Base-by-base conservation (phyloP, 2,888 invertebrate genomes). In the Drosophila colorata region DNA sequence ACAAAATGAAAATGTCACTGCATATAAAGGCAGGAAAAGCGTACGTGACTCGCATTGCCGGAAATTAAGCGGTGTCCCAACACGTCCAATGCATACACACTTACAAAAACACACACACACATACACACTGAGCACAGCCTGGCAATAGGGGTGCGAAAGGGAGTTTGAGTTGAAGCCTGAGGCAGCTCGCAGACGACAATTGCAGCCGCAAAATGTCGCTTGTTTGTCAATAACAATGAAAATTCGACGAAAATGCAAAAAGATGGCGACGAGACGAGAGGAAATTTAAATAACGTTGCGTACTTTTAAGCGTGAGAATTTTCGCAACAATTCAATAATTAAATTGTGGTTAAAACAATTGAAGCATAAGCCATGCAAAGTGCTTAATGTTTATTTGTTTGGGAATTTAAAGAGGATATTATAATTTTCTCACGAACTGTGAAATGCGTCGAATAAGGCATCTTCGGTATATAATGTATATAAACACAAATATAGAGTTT, bases 41-140 rank as follows among this genome's bases (percentile, higher is more conserved):
- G 74, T 80, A 81, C 80, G 80, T 82, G 80, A 82, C 80, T 82
- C 82, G 80, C 80, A 82, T 82, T 82, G 80, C 80, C 80, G 80
- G 80, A 81, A 81, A 80, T 80, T 80, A 80, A 80, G 80, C 79
- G 80, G 80, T 80, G 76, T 82, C 82, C 76, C 79, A 69, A 82
- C 80, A 80, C 79, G 82, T 80, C 74, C 74, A 79, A 79, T 61
- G 57, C 60, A 61, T 53, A 31, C 41, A 52, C 46, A 58, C 9
- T 14, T 40, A 33, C 46, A 46, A 14, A 38, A 4, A 41, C 23
- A 55, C 33, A 13, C 18, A 46, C 38, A 35, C 25, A 52, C 23
- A 40, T 3, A 46, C 25, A 11, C 3, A 20, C 8, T 33, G 11
- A 1, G 38, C 14, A 43, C 41, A 14, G 48, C 2, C 18, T 25